These are phyloP conservation scores for Melanotaenia parkinsoni DNA, from an alignment of 2,797 vertebrate species.

Conservation along the genomic window DNA sequence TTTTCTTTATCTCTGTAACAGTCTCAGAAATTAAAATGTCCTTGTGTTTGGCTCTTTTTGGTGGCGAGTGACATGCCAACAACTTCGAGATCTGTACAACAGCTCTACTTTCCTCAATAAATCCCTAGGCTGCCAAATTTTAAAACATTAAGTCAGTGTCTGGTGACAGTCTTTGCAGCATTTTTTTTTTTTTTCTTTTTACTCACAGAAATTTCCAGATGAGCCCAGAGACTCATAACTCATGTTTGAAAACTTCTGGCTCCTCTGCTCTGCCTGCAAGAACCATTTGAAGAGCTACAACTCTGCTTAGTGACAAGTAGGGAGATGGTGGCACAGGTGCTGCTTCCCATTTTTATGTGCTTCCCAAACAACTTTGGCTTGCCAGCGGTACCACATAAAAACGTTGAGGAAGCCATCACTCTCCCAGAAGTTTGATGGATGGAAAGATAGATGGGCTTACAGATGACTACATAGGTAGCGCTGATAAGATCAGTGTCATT, in stretches of 20 bases:
- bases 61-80: neutral
- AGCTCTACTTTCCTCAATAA: conserved; percentile 22
- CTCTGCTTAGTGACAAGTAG: conserved; percentile 50
- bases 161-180: conserved; percentile 29
- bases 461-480: conserved; percentile 76
- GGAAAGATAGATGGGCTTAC: conserved; percentile 74
- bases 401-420: conserved; percentile 63
- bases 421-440: conserved; percentile 75
- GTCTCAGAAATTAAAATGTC: conserved; percentile 45
- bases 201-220: conserved; percentile 27
- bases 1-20: conserved; percentile 3
- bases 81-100: conserved; percentile 12
- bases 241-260: conserved; percentile 38
- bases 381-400: conserved; percentile 69
- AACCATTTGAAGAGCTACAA: conserved; percentile 49
- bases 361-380: conserved; percentile 74
- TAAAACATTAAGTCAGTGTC: conserved; percentile 43
- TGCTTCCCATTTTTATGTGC: conserved; percentile 67
- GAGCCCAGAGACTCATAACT: conserved; percentile 47
- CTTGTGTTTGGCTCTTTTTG: neutral
- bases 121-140: conserved; percentile 49
- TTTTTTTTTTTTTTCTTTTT: conserved; percentile 26
- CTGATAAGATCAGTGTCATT: conserved; percentile 81
- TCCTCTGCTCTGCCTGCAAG: conserved; percentile 21
- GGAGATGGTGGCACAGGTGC: conserved; percentile 68